A percentile compares a stretch with the other conserved stretches of the same genome.
Evolutionary conservation across 2,888 invertebrate genomes (phyloP).

Genomic region (Drosophila formosana): DNA sequence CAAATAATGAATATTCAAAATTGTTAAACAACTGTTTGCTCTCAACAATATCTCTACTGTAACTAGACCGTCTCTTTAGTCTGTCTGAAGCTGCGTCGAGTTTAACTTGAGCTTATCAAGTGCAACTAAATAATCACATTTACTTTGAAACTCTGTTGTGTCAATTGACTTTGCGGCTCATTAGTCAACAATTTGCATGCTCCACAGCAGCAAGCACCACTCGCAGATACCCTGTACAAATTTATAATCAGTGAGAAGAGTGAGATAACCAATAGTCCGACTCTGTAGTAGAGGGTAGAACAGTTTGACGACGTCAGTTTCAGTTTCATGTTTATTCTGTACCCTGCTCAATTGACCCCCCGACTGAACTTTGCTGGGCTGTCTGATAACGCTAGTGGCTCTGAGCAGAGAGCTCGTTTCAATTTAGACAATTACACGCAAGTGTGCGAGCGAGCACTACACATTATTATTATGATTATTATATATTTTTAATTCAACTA

Average conservation of each 20-base stretch:
- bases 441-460: slow-evolving; percentile 6
- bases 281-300: slow-evolving; percentile 12
- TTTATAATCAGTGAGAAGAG: background rate
- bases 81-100: background rate
- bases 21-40: background rate
- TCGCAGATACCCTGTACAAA: slow-evolving; percentile 21
- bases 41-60: slow-evolving; percentile 18
- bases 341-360: slow-evolving; percentile 65
- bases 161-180: slow-evolving; percentile 34
- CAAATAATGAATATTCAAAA: background rate
- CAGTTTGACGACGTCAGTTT: slow-evolving; percentile 55
- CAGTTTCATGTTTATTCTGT: slow-evolving; percentile 14
- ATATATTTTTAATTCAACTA: slow-evolving; percentile 61
- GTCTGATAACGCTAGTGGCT: slow-evolving; percentile 47
- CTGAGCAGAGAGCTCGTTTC: slow-evolving; percentile 46
- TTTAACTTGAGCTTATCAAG: slow-evolving; percentile 41
- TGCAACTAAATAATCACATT: slow-evolving; percentile 40
- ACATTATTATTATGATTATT: slow-evolving; percentile 29
- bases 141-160: slow-evolving; percentile 17
- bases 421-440: slow-evolving; percentile 72
- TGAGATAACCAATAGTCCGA: background rate
- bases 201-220: background rate
- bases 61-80: background rate
- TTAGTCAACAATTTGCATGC: slow-evolving; percentile 60
- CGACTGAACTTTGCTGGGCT: slow-evolving; percentile 58